Evolutionary conservation across 2,113 vertebrate species (phyloP).

Genomic region (Stictonetta naevosa): DNA sequence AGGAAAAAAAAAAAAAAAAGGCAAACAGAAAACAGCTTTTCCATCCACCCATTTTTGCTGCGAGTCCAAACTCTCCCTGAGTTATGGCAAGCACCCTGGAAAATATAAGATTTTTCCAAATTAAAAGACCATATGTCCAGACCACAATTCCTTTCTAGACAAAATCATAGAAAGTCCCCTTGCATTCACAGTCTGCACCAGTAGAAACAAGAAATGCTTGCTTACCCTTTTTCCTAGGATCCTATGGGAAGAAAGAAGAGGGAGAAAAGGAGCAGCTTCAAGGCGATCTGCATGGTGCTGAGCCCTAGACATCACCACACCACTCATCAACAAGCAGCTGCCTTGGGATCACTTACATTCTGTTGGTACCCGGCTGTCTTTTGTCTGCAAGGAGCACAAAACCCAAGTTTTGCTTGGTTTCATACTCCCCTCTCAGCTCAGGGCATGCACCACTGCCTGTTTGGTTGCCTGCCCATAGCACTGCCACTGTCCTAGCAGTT

Average conservation of each 20-base stretch:
- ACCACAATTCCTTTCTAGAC: background rate
- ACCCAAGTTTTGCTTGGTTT: background rate
- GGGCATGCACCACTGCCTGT: rapidly evolving
- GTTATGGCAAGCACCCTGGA: conserved; percentile 43
- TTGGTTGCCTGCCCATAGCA: background rate
- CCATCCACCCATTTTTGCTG: background rate
- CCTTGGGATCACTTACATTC: background rate
- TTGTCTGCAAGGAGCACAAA: background rate
- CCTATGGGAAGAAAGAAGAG: background rate
- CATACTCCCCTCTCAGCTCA: background rate
- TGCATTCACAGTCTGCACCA: background rate
- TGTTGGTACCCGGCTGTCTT: background rate
- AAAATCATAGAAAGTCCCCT: background rate
- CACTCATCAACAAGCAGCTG: background rate
- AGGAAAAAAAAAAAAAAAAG: background rate
- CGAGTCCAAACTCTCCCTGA: background rate
- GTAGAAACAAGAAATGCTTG: background rate
- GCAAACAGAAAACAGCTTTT: background rate
- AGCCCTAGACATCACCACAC: background rate
- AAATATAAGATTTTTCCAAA: conserved; percentile 17
- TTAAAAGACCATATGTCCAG: conserved; percentile 1
- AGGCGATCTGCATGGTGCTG: background rate
- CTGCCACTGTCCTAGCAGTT: background rate
- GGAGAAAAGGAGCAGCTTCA: background rate
- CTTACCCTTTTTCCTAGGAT: background rate